Conservation (phyloP, 2,888 invertebrate species). For the Neoascia interrupta region DNA sequence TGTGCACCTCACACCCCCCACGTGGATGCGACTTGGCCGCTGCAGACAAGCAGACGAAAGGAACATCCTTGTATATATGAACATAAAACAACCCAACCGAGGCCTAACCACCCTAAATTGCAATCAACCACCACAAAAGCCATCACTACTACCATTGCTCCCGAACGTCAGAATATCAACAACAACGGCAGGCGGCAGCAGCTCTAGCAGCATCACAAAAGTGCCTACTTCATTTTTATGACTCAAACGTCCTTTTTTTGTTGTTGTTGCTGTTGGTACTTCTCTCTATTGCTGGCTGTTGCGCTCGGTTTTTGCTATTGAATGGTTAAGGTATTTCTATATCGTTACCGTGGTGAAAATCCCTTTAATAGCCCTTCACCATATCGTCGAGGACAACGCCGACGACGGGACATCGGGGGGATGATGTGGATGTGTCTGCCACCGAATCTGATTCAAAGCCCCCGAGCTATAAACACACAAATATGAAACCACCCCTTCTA, state of each 20-base stretch:
- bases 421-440: conserved; percentile 51
- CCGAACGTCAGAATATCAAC: conserved; percentile 49
- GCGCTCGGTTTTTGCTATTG: conserved; percentile 30
- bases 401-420: conserved; percentile 22
- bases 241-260: conserved; percentile 43
- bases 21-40: not conserved
- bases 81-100: conserved; percentile 41
- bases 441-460: conserved; percentile 46
- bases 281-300: conserved; percentile 5
- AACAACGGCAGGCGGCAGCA: conserved; percentile 20
- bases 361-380: conserved; percentile 61
- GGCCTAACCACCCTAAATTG: conserved; percentile 47
- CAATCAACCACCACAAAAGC: conserved; percentile 34
- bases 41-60: conserved; percentile 29
- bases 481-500: conserved; percentile 40
- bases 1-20: conserved; percentile 9
- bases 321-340: conserved; percentile 45
- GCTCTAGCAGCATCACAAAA: conserved; percentile 42
- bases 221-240: conserved; percentile 68
- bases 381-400: conserved; percentile 40
- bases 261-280: not conserved
- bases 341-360: conserved; percentile 70
- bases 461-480: conserved; percentile 36
- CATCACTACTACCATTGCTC: conserved; percentile 16
- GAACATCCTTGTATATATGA: conserved; percentile 15